Evolutionary conservation across 2,888 invertebrate genomes (phyloP).

Genomic region (Charanyca ferruginea): DNA sequence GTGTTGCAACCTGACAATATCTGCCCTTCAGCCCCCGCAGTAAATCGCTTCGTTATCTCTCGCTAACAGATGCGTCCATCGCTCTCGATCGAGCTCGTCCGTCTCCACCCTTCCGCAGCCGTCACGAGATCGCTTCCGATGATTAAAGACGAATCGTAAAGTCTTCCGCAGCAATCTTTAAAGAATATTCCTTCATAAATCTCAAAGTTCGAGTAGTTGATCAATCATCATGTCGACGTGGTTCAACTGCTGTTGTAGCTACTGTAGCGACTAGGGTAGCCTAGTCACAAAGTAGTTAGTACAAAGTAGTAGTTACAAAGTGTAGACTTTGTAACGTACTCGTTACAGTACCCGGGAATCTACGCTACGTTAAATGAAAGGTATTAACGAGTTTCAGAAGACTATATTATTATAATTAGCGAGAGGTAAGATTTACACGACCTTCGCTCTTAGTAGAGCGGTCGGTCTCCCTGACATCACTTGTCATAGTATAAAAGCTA

Average conservation of each 20-base stretch:
- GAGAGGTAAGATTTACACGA: too few relatives aligned
- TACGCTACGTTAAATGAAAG: too few relatives aligned
- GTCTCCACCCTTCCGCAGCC: neutral
- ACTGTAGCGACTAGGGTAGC: too few relatives aligned
- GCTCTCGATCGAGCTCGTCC: neutral
- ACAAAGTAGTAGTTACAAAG: too few relatives aligned
- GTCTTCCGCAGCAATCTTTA: constrained; percentile 34
- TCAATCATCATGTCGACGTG: constrained; percentile 41
- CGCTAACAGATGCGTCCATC: constrained; percentile 8
- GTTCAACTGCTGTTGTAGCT: constrained; percentile 37
- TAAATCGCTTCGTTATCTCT: neutral
- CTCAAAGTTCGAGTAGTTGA: constrained; percentile 40
- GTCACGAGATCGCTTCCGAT: constrained; percentile 3
- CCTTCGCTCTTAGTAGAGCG: too few relatives aligned
- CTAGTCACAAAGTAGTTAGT: too few relatives aligned
- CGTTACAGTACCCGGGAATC: too few relatives aligned
- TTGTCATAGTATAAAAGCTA: too few relatives aligned
- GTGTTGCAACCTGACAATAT: neutral
- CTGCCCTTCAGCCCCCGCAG: neutral
- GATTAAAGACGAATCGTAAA: constrained; percentile 23
- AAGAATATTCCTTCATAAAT: constrained; percentile 38
- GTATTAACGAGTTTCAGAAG: too few relatives aligned
- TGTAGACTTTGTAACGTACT: too few relatives aligned
- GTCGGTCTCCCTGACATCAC: too few relatives aligned
- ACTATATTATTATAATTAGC: too few relatives aligned